A percentile compares a stretch with the other conserved stretches of the same genome.
phyloP scores from a whole-genome alignment of 2,888 invertebrate genomes.

The Exephanes ischioxanthus region DNA sequence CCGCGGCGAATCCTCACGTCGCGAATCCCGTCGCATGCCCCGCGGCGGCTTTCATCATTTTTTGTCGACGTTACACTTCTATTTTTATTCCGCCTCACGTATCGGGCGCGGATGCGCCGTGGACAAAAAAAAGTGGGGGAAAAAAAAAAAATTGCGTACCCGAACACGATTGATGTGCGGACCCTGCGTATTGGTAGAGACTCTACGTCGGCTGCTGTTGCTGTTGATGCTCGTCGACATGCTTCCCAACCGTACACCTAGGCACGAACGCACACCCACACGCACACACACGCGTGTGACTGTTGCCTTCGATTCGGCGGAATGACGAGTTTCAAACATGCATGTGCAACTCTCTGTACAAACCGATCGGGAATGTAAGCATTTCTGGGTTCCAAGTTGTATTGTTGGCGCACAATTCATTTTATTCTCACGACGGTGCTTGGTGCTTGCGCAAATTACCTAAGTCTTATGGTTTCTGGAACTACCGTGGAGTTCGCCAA shows the following conservation, averaged over 20 bases:
- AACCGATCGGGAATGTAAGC: constrained; percentile 51
- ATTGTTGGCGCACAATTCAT: neutral
- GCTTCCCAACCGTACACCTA: constrained; percentile 51
- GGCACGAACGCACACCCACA: constrained; percentile 3
- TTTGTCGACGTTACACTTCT: constrained; percentile 81
- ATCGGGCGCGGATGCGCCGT: constrained; percentile 70
- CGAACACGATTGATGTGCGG: constrained; percentile 80
- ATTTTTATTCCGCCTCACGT: constrained; percentile 82
- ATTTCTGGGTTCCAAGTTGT: constrained; percentile 21
- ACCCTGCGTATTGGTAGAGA: constrained; percentile 66
- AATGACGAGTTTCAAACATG: constrained; percentile 58
- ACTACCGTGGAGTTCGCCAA: no score
- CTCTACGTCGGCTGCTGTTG: constrained; percentile 60
- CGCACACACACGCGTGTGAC: constrained; percentile 26
- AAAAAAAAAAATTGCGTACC: constrained; percentile 76
- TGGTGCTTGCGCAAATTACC: no score
- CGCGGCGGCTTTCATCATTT: constrained; percentile 79
- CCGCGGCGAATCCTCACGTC: constrained; percentile 64
- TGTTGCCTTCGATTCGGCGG: constrained; percentile 39
- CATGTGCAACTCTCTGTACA: constrained; percentile 26
- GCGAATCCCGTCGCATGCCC: constrained; percentile 77
- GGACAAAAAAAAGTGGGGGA: constrained; percentile 46
- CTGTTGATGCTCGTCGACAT: constrained; percentile 57
- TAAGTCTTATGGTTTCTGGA: no score
- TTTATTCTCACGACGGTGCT: no score